Evolutionary conservation across 2,797 vertebrate genomes (phyloP).

Genomic region (Acrossocheilus wenchowensis): DNA sequence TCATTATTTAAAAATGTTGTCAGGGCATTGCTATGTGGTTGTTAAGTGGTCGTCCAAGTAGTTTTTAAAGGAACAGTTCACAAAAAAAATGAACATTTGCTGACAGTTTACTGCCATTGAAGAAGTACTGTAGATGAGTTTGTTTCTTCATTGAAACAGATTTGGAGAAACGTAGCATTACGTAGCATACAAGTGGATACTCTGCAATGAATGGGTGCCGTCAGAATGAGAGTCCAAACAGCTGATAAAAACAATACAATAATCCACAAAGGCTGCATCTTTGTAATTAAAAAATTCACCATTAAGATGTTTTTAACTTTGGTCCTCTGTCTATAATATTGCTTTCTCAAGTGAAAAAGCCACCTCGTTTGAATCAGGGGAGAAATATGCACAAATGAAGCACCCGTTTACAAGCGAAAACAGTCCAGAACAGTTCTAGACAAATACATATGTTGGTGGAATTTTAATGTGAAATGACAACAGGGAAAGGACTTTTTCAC

Average conservation of each 20-base stretch:
- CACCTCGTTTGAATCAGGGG: neutral
- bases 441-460: neutral
- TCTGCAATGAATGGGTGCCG: neutral
- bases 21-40: neutral
- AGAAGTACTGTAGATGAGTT: neutral
- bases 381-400: neutral
- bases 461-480: neutral
- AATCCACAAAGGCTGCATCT: neutral
- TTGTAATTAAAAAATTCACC: neutral
- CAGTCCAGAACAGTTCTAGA: neutral
- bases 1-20: neutral
- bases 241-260: neutral
- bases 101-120: neutral
- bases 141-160: neutral
- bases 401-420: neutral
- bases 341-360: too few species aligned
- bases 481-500: neutral
- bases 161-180: neutral
- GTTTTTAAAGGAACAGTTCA: neutral
- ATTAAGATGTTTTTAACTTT: too few species aligned
- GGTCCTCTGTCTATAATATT: too few species aligned
- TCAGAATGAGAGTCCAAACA: neutral
- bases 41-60: accelerated
- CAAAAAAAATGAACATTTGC: neutral
- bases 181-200: neutral